Conservation (phyloP, 2,888 invertebrate species). For the Hydriomena furcata region DNA sequence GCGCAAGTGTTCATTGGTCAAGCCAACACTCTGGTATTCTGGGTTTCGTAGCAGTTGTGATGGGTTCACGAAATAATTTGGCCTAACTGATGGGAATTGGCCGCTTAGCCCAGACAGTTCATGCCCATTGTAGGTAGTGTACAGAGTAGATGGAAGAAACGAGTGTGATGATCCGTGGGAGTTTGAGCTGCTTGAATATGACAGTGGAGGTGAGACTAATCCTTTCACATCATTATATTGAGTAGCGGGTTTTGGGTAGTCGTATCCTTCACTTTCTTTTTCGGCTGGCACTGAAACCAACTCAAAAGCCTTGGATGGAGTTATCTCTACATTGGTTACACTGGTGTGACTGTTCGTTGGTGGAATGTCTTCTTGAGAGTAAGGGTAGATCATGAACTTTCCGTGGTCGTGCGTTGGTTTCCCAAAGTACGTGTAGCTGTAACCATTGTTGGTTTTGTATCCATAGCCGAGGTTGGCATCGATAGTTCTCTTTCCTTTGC, state of each 20-base stretch:
- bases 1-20: slow-evolving; percentile 75
- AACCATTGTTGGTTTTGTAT: slow-evolving; percentile 79
- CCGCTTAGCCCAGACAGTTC: slow-evolving; percentile 71
- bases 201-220: slow-evolving; percentile 49
- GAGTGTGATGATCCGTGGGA: slow-evolving; percentile 32
- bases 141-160: slow-evolving; percentile 60
- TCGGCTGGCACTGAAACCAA: slow-evolving; percentile 65
- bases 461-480: slow-evolving; percentile 89
- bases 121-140: slow-evolving; percentile 76
- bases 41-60: slow-evolving; percentile 70
- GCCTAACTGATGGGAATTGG: slow-evolving; percentile 75
- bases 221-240: slow-evolving; percentile 54
- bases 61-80: slow-evolving; percentile 74
- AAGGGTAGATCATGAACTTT: slow-evolving; percentile 87
- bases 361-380: slow-evolving; percentile 87
- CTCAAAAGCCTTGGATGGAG: slow-evolving; percentile 83
- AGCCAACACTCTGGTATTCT: slow-evolving; percentile 76
- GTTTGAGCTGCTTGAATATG: slow-evolving; percentile 36
- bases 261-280: slow-evolving; percentile 55
- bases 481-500: slow-evolving; percentile 85
- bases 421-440: slow-evolving; percentile 78
- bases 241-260: slow-evolving; percentile 60
- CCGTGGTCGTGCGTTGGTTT: slow-evolving; percentile 71
- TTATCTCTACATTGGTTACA: slow-evolving; percentile 77
- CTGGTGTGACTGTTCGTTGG: slow-evolving; percentile 48